Evolutionary conservation across 2,888 invertebrate genomes (phyloP), one percentile per base, ranked within the genome.

Genomic region (Pegoplata infirma): DNA sequence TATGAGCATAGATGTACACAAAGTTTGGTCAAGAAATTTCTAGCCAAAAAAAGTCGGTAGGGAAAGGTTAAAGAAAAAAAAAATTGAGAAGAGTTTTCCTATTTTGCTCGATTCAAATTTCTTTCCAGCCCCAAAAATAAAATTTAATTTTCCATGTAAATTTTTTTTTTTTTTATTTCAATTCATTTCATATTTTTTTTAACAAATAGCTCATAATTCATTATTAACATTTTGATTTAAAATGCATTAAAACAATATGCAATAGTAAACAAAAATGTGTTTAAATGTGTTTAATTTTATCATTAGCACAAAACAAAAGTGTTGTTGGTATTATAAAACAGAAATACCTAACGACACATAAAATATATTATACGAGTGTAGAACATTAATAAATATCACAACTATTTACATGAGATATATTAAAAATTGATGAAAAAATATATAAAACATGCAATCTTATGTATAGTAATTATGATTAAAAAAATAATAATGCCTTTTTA

Each of bases 371-470:
- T 56, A 28, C 32, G 51, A 14, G 32, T 44, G 51, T 56, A 69
- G 49, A 69, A 76, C 21, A 58, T 63, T 69, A 63, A 49, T 56
- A 56, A 75, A 44, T 76, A 75, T 63, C 75, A 69, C 75, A 76
- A 61, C 47, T 75, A 68, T 68, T 63, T 68, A 75, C 63, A 76
- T 49, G 63, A 40, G 64, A 19, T 51, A 63, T 56, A 63, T 69
- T 59, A 63, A 44, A 73, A 59, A 67, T 67, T n/a, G 56, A 58
- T 75, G 61, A 49, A 68, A 49, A 28, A 40, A n/a, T 40, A 76
- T 68, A 75, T 55, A 59, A 74, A 75, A 76, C 68, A 76, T 76
- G 68, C 63, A 49, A 49, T 63, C 75, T 76, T 76, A 69, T 63
- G 49, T 68, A 61, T 49, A 40, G 12, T 75, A 67, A 55, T 58